Evolutionary conservation across 1,140 invertebrate genomes (phyloP), one percentile per base, ranked within the genome.

Genomic region (Yoshiicerus persimilis): DNA sequence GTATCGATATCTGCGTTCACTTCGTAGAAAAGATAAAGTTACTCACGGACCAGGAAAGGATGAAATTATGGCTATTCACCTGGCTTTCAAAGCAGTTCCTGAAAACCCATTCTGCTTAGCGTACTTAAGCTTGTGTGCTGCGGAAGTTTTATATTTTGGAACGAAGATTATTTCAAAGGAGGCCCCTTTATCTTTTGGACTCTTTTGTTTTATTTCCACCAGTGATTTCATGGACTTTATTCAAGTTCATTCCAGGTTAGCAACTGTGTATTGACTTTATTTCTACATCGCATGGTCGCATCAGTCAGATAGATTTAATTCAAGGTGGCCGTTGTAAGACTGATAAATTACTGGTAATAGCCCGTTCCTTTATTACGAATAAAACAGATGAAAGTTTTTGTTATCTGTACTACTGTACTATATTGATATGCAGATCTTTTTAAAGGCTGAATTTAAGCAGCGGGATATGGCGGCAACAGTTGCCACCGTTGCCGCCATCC

Each of bases 91-190:
- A 23, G 20, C 38, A 16, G 66, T 38, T 39, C 86, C 86, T 5
- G 32, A 77, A 23, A 56, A 87, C 80, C 86, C 86, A 27, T 87
- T 80, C 8, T 36, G 56, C 62, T 27, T 87, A 25, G 86, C 70
- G 16, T 34, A 27, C 6, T 20, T 66, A 20, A 39, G 66, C 34
- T 32, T 77, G 23, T 87, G 86, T 56, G 23, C 70, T 41, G 75
- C 86, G 16, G 86, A 87, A 20, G 20, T 47, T 9, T 20, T 87
- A 38, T 13, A 80, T 27, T 10, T 34, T n/a, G 23, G 66, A 16
- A 36, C 25, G 0, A 30, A n/a, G n/a, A 75, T 20, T 13, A 83
- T 47, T 32, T 36, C 70, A 2, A n/a, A 30, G 5, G 86, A 34
- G 30, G 32, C 16, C 13, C 30, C 34, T 16, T 70, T 86, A 6